Conservation (phyloP, 2,113 vertebrate genomes). For the Setophaga petechia region DNA sequence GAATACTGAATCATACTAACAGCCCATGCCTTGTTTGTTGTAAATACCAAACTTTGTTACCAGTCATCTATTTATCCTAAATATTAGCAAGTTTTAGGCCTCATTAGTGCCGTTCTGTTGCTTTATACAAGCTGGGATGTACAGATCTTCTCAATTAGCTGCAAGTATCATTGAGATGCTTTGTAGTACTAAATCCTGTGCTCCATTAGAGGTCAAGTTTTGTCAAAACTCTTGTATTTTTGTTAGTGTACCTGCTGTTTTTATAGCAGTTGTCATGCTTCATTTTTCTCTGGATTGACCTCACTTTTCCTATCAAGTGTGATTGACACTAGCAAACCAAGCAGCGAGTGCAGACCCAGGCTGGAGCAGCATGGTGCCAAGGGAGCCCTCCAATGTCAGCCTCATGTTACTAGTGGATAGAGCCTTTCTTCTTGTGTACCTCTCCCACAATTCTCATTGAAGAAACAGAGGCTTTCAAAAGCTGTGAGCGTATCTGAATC, state of each 20-base stretch:
- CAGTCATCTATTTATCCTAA: background rate
- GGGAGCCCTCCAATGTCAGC: background rate
- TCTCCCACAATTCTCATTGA: background rate
- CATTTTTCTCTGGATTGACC: background rate
- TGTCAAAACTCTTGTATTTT: background rate
- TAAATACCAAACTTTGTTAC: background rate
- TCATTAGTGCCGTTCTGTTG: background rate
- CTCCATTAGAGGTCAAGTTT: background rate
- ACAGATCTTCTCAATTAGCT: background rate
- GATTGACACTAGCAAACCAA: background rate
- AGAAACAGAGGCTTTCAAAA: background rate
- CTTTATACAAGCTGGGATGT: background rate
- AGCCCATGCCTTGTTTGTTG: background rate
- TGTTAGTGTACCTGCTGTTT: background rate
- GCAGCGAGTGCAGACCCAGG: background rate
- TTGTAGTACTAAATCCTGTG: background rate
- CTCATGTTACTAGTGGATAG: fast-evolving
- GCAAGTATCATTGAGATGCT: background rate
- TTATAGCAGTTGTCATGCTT: background rate
- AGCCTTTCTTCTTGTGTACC: background rate
- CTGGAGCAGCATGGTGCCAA: background rate
- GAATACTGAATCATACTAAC: background rate
- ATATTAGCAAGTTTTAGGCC: background rate
- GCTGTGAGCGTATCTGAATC: background rate
- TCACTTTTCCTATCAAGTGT: background rate